Conservation (phyloP, 1,140 invertebrate species). For the Prorops nasuta region DNA sequence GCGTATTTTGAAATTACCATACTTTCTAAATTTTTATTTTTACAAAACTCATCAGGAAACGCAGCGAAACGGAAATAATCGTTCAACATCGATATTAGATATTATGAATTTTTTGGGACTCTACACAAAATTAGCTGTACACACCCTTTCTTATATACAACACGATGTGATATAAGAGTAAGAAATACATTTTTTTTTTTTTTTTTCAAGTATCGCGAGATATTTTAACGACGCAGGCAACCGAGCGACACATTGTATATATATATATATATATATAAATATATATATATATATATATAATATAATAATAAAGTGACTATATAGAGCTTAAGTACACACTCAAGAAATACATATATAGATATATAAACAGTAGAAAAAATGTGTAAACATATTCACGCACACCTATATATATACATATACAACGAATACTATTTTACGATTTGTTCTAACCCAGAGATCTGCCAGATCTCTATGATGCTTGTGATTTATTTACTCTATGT, state of each 20-base stretch:
- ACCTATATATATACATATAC: conserved; percentile 19
- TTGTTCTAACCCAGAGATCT: conserved; percentile 44
- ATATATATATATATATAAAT: conserved; percentile 19
- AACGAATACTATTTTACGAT: conserved; percentile 34
- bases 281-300: neutral
- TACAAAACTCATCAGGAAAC: too few relatives aligned
- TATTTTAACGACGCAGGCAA: conserved; percentile 15
- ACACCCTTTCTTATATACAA: conserved; percentile 40
- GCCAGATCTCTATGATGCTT: conserved; percentile 45
- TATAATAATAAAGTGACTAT: neutral
- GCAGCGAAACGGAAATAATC: too few relatives aligned
- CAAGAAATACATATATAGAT: conserved; percentile 20
- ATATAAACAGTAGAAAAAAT: conserved; percentile 19
- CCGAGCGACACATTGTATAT: conserved; percentile 15
- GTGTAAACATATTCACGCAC: too few relatives aligned
- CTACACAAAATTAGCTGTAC: too few relatives aligned
- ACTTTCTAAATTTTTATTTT: too few relatives aligned
- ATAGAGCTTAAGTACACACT: neutral
- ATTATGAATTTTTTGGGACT: too few relatives aligned
- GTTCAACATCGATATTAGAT: too few relatives aligned
- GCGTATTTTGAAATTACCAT: too few relatives aligned
- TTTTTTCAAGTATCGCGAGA: conserved; percentile 10
- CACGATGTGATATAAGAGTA: conserved; percentile 40
- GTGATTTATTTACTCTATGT: conserved; percentile 54
- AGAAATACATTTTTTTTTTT: conserved; percentile 25